Base-by-base conservation (phyloP, 2,797 vertebrate species). In the Brotula barbata region DNA sequence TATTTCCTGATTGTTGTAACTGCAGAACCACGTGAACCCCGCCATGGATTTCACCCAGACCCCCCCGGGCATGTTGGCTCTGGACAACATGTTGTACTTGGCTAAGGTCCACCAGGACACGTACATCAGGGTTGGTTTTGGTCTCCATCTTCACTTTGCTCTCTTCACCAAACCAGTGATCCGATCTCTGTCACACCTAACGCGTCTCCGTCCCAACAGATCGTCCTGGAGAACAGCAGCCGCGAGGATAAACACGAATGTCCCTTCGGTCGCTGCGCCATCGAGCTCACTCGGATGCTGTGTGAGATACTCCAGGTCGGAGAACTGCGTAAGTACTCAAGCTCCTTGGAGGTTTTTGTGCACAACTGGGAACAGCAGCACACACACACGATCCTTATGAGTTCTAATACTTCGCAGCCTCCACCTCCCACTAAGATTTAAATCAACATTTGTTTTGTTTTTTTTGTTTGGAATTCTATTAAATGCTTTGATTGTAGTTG, bases 1-100 rank as follows among this genome's bases (percentile, higher is more conserved):
- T n/a, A n/a, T n/a, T n/a, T n/a, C n/a, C n/a, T n/a, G n/a, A n/a
- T n/a, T n/a, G n/a, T 36, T 36, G 34, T 14, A 21, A 21, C 25
- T 58, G 2, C 87, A 99, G 97, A 99, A 98, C 83, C 94, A 96
- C 11, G 91, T 96, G 77, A 99, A 98, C 86, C 97, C 97, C 1
- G 97, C 96, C 1, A 85, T 96, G 94, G 97, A 99, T 88, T 98
- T 99, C 71, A 95, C 94, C 47, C 96, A 95, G 90, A 98, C 95
- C n/a, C 97, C 97, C 21, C 97, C 97, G 0, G 97, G 97, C 45
- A 96, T 99, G 94, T 79, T 99, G 74, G 97, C 97, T 40, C 79
- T 99, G 80, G 97, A 99, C 89, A 98, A 98, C 88, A 99, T 99
- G 97, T 90, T 98, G 41, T 98, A 99, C 76, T 86, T 99, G 53